Conservation (phyloP, 2,113 vertebrate genomes). For the Heliornis fulica region DNA sequence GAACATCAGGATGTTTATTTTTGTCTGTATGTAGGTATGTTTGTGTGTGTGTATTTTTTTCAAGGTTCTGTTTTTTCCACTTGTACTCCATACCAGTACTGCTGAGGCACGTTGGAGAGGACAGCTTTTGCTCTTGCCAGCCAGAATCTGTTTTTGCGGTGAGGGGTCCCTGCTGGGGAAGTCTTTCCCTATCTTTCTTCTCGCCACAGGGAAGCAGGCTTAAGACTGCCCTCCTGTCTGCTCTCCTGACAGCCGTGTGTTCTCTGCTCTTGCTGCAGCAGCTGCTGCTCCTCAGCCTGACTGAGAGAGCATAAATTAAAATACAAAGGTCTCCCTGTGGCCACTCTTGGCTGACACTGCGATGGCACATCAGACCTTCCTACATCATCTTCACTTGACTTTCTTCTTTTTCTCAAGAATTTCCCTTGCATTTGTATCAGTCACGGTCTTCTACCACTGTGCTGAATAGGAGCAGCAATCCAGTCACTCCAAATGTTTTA, state of each 20-base stretch:
- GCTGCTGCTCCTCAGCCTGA: constrained; percentile 33
- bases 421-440: not conserved
- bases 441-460: not conserved
- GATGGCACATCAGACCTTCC: constrained; percentile 10
- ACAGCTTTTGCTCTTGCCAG: constrained; percentile 5
- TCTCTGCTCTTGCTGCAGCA: not conserved
- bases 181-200: not conserved
- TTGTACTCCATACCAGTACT: not conserved
- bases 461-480: not conserved
- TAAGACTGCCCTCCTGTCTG: not conserved
- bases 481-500: constrained; percentile 21
- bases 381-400: constrained; percentile 21
- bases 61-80: not conserved
- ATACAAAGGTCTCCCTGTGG: constrained; percentile 41
- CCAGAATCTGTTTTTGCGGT: constrained; percentile 3
- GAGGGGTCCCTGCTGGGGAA: constrained; percentile 29
- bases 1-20: not conserved
- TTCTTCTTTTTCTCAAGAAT: constrained; percentile 6
- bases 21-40: not conserved
- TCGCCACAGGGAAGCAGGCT: not conserved
- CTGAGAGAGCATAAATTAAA: constrained; percentile 56
- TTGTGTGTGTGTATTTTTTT: not conserved
- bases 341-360: constrained; percentile 19
- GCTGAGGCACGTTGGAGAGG: not conserved
- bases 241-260: not conserved